A percentile compares a stretch with the other conserved stretches of the same genome.
Evolutionary conservation across 2,113 vertebrate species (phyloP).

Genomic region (Gasterosteus aculeatus): DNA sequence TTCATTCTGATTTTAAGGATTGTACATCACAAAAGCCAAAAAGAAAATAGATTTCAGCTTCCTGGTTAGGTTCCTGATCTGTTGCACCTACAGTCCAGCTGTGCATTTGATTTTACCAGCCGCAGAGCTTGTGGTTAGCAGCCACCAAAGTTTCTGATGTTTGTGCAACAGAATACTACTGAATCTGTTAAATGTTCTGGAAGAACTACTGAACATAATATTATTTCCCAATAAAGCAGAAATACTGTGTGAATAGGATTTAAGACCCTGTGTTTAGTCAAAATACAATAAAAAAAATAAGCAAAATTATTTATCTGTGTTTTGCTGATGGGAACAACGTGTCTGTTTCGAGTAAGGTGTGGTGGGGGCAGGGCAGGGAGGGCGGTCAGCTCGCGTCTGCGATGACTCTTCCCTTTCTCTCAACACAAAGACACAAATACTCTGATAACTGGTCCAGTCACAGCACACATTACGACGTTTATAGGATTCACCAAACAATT

Average conservation of each 20-base stretch:
- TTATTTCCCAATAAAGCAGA: neutral
- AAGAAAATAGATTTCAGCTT: neutral
- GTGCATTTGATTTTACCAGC: neutral
- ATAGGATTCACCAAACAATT: constrained; percentile 44
- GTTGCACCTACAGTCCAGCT: neutral
- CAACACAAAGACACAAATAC: constrained; percentile 35
- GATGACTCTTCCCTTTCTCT: constrained; percentile 57
- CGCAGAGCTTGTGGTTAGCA: constrained; percentile 27
- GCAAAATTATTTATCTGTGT: constrained; percentile 32
- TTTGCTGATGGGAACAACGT: constrained; percentile 22
- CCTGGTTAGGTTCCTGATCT: neutral
- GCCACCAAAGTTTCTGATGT: constrained; percentile 13
- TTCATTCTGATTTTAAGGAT: neutral
- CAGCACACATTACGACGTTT: constrained; percentile 23
- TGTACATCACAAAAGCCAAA: neutral
- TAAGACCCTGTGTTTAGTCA: constrained; percentile 1
- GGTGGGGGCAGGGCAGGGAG: constrained; percentile 33
- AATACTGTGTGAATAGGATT: constrained; percentile 11
- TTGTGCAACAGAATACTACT: neutral
- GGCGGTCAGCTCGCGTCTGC: constrained; percentile 66
- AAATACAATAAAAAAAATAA: constrained; percentile 31
- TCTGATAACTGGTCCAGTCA: constrained; percentile 46
- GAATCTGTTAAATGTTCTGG: neutral
- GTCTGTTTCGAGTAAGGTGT: constrained; percentile 55
- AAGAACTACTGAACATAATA: neutral